phyloP scores from a whole-genome alignment of 2,888 invertebrate species.

The Parelbella ahira region DNA sequence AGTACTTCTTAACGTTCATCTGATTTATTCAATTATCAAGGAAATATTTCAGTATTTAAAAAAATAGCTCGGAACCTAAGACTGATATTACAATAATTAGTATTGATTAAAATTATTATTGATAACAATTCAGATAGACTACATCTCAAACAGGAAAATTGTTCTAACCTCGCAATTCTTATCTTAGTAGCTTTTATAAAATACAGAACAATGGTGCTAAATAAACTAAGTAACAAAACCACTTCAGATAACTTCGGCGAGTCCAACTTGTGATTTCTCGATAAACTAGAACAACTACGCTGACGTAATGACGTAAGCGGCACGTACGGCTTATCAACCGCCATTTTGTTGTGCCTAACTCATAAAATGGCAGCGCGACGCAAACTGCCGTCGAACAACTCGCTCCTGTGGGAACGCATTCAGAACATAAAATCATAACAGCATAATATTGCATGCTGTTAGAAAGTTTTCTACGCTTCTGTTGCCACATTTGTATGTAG shows the following conservation, averaged over 20 bases:
- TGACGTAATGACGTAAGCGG: conserved; percentile 18
- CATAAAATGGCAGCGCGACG: conserved; percentile 15
- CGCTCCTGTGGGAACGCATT: conserved; percentile 10
- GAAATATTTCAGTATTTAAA: no score
- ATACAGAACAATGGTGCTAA: no score
- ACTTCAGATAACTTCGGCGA: conserved; percentile 15
- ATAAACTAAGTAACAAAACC: conserved; percentile 9
- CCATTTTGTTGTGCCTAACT: conserved; percentile 21
- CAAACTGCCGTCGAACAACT: conserved; percentile 6
- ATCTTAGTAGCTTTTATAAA: no score
- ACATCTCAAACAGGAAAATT: no score
- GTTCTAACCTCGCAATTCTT: no score
- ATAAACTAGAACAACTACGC: conserved; percentile 1
- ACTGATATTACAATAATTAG: no score
- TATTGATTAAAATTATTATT: no score
- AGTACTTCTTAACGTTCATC: no score
- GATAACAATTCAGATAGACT: no score
- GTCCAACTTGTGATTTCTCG: no score
- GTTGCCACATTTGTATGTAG: conserved; percentile 12
- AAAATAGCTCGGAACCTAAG: no score
- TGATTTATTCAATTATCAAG: no score
- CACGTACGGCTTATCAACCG: conserved; percentile 7
- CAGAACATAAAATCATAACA: conserved; percentile 15
- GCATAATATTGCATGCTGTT: background rate
- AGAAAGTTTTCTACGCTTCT: conserved; percentile 1